Evolutionary conservation across 2,888 invertebrate genomes (phyloP), one percentile per base, ranked within the genome.

Genomic region (Rugalucina vietnamica): DNA sequence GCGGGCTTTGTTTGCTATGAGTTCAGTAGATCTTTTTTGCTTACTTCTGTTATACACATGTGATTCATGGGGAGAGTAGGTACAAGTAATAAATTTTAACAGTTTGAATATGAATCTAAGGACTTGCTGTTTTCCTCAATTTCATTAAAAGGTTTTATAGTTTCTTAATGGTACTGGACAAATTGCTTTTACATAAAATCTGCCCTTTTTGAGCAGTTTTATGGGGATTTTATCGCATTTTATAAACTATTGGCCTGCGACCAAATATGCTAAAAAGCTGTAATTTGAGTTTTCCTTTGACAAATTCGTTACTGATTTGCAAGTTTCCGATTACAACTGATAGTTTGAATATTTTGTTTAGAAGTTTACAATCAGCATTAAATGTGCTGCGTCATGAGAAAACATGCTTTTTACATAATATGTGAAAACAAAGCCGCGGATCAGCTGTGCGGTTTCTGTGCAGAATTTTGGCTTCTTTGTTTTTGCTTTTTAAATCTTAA

Each of bases 331-430:
- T 43, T 43, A 43, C 43, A 43, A 18, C 43, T 18, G 43, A 43
- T 43, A 43, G 43, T 43, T 43, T 43, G 43, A n/a, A 43, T 76
- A 76, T 76, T 76, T 70, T 81, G 49, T 77, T 70, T 50, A 57
- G 32, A 76, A 57, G 70, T 76, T 37, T 24, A 54, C 71, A 37
- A 36, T 50, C 37, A 70, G 69, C 54, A 76, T 57, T 76, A 54
- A 71, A 43, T 76, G 39, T 49, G 14, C 36, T 12, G n/a, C 12
- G 14, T 21, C n/a, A n/a, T n/a, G n/a, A n/a, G n/a, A n/a, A n/a
- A n/a, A n/a, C n/a, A n/a, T n/a, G n/a, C n/a, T n/a, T n/a, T n/a
- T n/a, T n/a, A n/a, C n/a, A n/a, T n/a, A n/a, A n/a, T n/a, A n/a
- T n/a, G n/a, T n/a, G n/a, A n/a, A n/a, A n/a, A n/a, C n/a, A n/a